Evolutionary conservation across 2,888 invertebrate genomes (phyloP).

Genomic region (Drosophila borborema): DNA sequence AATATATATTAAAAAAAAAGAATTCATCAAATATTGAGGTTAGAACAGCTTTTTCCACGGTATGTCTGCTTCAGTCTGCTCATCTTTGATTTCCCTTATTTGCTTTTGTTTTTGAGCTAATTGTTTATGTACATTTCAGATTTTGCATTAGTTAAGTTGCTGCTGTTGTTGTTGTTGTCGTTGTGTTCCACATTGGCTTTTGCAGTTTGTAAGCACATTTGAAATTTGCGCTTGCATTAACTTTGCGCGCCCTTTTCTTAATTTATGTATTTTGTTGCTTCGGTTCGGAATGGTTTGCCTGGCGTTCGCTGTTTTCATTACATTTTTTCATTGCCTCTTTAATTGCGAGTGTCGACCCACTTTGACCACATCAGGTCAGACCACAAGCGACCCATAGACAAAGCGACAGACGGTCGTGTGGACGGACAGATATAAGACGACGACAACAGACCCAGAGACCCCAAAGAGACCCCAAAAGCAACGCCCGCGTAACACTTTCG

Average conservation of each 20-base stretch:
- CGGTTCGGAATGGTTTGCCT: slow-evolving; percentile 8
- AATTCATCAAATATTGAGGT: too few species aligned
- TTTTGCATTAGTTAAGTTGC: slow-evolving; percentile 27
- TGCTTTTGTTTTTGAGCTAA: background rate
- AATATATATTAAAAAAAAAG: too few species aligned
- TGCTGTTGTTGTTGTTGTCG: background rate
- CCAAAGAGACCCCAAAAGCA: slow-evolving; percentile 38
- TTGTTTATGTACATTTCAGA: slow-evolving; percentile 36
- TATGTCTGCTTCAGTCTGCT: background rate
- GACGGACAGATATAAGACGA: background rate
- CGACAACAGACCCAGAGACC: slow-evolving; percentile 37
- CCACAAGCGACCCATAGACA: slow-evolving; percentile 21
- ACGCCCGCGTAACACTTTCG: slow-evolving; percentile 75
- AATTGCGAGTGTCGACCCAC: slow-evolving; percentile 68
- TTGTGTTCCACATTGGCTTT: slow-evolving; percentile 36
- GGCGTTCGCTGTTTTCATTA: slow-evolving; percentile 40
- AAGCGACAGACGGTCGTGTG: slow-evolving; percentile 4
- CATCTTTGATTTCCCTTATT: background rate
- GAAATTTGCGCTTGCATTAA: slow-evolving; percentile 65
- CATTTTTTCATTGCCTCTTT: slow-evolving; percentile 61
- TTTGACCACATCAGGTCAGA: slow-evolving; percentile 54
- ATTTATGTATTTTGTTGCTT: slow-evolving; percentile 51
- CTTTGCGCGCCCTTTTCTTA: slow-evolving; percentile 57
- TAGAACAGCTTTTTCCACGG: background rate
- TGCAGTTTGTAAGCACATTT: slow-evolving; percentile 46